Evolutionary conservation across 2,113 vertebrate genomes (phyloP), one percentile per base, ranked within the genome.

Genomic region (Anoura caudifer): DNA sequence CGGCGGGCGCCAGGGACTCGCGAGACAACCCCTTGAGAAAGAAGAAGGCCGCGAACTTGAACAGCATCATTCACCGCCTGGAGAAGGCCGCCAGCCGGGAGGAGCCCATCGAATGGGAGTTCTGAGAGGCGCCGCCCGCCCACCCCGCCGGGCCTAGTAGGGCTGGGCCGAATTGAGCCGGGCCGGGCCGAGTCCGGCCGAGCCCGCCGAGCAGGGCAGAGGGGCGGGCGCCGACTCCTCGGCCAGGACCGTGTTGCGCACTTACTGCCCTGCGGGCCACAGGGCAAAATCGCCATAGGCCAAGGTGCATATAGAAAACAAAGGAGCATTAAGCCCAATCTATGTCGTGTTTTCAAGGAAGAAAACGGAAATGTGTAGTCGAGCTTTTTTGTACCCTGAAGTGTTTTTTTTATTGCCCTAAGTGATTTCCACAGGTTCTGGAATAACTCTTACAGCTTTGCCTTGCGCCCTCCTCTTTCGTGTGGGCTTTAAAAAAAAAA

Each of bases 361-460:
- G 98, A 99, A 98, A 98, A 99, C 98, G 98, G 98, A 99, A 98
- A 98, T 98, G 98, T 98, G 99, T 99, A 98, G 98, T 99, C 98
- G 94, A 99, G 99, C 98, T 98, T 98, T 99, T 99, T 99, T 99
- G 98, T 99, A 99, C 99, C 99, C 99, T 99, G 99, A 98, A 99
- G 98, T 99, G 98, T 98, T 99, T 99, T 98, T 99, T 98, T 98
- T 98, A 99, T 98, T 99, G 98, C 99, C 98, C 99, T 99, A 99
- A 99, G 99, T 99, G 99, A 99, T 99, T 99, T 99, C 99, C 99
- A 99, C 99, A 98, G 97, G 99, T 98, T 99, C 98, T 98, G 98
- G 99, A 99, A 99, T 99, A 99, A 99, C 99, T 99, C 99, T 99
- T 99, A 99, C 99, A 99, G 99, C 99, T 99, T 99, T 99, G 99